phyloP scores from a whole-genome alignment of 1,140 invertebrate genomes.

The Eupristina koningsbergeri region DNA sequence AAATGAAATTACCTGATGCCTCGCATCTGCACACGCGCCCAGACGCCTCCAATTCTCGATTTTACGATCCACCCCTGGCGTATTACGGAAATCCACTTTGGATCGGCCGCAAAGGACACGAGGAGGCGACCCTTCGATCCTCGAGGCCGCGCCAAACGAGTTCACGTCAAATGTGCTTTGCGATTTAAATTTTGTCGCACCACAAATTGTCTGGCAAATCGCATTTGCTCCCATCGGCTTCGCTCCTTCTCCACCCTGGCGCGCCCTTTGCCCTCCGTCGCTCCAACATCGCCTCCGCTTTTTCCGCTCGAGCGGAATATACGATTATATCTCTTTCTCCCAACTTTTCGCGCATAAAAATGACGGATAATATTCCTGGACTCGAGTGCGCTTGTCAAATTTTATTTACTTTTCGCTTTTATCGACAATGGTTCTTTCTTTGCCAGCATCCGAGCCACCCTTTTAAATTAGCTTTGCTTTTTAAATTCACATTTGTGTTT shows the following conservation, averaged over 20 bases:
- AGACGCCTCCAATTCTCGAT: slow-evolving; percentile 61
- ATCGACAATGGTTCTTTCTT: background rate
- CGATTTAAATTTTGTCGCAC: slow-evolving; percentile 70
- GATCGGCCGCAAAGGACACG: slow-evolving; percentile 59
- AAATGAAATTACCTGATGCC: slow-evolving; percentile 65
- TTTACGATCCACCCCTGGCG: slow-evolving; percentile 62
- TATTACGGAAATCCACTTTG: slow-evolving; percentile 68
- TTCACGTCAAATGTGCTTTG: slow-evolving; percentile 61
- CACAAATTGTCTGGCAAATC: slow-evolving; percentile 68
- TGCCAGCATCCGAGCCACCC: no score
- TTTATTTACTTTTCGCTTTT: background rate
- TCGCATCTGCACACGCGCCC: background rate
- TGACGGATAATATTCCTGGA: background rate
- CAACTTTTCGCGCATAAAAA: background rate
- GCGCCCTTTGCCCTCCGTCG: background rate
- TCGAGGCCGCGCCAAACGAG: background rate
- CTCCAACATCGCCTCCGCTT: background rate
- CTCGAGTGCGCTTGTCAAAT: background rate
- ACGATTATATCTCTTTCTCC: background rate
- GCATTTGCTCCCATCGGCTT: slow-evolving; percentile 53
- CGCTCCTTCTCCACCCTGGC: background rate
- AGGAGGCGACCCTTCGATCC: slow-evolving; percentile 19
- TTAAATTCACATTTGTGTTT: no score
- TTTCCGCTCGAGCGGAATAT: background rate
- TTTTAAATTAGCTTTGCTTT: no score